These are phyloP conservation scores for Torymus aiolomorphi DNA, from an alignment of 2,888 invertebrate genomes.

Conservation along the genomic window DNA sequence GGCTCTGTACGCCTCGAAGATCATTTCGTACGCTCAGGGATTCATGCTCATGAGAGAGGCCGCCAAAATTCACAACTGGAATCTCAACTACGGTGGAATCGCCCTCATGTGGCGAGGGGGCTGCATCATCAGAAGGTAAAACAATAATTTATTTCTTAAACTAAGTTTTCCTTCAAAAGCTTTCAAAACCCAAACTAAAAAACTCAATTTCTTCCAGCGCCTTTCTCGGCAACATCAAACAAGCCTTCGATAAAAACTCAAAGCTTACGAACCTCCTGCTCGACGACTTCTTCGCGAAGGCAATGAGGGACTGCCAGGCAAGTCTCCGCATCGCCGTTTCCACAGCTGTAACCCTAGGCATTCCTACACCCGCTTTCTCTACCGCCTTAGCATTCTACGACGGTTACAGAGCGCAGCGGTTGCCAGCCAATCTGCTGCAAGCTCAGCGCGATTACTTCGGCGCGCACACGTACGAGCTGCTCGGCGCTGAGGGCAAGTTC, in stretches of 20 bases:
- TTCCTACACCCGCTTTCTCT: constrained; percentile 94
- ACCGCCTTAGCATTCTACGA: constrained; percentile 98
- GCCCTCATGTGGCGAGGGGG: constrained; percentile 99
- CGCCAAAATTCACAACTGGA: constrained; percentile 93
- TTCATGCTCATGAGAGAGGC: constrained; percentile 97
- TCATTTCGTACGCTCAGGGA: constrained; percentile 99
- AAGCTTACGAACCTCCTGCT: constrained; percentile 90
- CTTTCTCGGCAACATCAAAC: constrained; percentile 93
- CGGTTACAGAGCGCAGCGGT: constrained; percentile 89
- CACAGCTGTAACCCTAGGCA: constrained; percentile 84
- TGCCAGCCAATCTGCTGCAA: constrained; percentile 97
- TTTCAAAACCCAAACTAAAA: no score
- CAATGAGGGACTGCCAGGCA: constrained; percentile 87
- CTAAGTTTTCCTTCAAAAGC: no score
- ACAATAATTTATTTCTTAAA: no score
- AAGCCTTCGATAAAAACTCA: constrained; percentile 93
- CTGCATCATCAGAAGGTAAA: constrained; percentile 95
- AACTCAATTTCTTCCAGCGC: constrained; percentile 77
- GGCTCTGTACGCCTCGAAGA: constrained; percentile 97
- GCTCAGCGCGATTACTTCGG: constrained; percentile 99
- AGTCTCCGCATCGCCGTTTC: constrained; percentile 92
- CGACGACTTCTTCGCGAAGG: constrained; percentile 94
- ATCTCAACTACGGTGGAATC: constrained; percentile 97
- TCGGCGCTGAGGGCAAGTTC: constrained; percentile 90
- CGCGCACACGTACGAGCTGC: constrained; percentile 97